Evolutionary conservation across 2,797 vertebrate genomes (phyloP), one percentile per base, ranked within the genome.

Genomic region (Sebastolobus alascanus): DNA sequence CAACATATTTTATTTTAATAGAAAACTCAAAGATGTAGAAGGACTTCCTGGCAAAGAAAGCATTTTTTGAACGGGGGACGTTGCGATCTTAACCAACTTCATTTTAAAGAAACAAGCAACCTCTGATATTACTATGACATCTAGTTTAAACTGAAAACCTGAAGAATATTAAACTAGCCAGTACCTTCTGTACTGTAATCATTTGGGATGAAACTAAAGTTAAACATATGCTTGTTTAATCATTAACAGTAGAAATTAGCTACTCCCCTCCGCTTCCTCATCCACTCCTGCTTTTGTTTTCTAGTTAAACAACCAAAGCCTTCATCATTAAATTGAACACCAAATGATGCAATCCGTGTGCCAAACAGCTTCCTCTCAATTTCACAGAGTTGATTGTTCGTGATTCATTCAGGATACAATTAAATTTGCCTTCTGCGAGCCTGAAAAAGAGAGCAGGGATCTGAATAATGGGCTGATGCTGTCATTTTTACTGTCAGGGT

Each of bases 361-460:
- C 52, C 73, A 82, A 80, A 63, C 14, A 16, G 60, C 59, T 58
- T 75, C 33, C 35, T 31, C 67, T 73, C 58, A 40, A 14, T 76
- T 58, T 73, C 25, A 79, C 58, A 37, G 13, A 35, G 33, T 29
- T 35, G 60, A 74, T 74, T 78, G 61, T 75, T 91, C 66, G 64
- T 77, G 78, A 91, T 93, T 81, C 76, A 82, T 89, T 84, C 55
- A 80, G 61, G 67, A 87, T 74, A 82, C 63, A 82, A 90, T 91
- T 90, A 46, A 56, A 85, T 88, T 56, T 38, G 35, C 37, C 75
- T 76, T 67, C 22, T 13, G 20, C 11, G 1, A 55, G 60, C 29
- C 54, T 78, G 52, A 74, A 70, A 50, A 80, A 33, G 56, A 61
- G 64, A 85, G 77, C 55, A 40, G 63, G 22, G 69, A 31, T 60